These are phyloP conservation scores for Rhamphomyia laevipes DNA, from an alignment of 2,888 invertebrate species.

Conservation along the genomic window DNA sequence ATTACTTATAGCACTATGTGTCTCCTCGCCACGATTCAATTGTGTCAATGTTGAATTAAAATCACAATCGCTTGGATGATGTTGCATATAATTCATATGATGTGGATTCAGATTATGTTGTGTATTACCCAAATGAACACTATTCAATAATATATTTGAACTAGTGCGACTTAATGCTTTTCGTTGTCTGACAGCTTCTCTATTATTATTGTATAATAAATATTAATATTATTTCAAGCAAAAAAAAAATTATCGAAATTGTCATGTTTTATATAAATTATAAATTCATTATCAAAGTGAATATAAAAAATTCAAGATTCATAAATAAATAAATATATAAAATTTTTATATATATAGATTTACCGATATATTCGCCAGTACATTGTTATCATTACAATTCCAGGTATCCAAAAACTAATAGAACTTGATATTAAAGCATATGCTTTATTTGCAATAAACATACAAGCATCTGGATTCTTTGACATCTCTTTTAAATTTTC, in stretches of 20 bases:
- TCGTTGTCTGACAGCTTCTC: slow-evolving; percentile 71
- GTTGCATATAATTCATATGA: slow-evolving; percentile 41
- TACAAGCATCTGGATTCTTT: slow-evolving; percentile 62
- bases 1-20: slow-evolving; percentile 38
- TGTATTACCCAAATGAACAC: slow-evolving; percentile 69
- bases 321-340: not conserved
- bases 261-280: not conserved
- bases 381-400: slow-evolving; percentile 84
- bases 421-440: slow-evolving; percentile 83
- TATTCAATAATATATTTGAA: slow-evolving; percentile 72
- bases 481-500: slow-evolving; percentile 49
- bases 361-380: slow-evolving; percentile 66
- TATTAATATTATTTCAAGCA: no score
- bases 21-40: slow-evolving; percentile 25
- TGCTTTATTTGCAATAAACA: slow-evolving; percentile 73
- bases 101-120: slow-evolving; percentile 55
- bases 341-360: slow-evolving; percentile 15
- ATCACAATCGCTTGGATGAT: slow-evolving; percentile 48
- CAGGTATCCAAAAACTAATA: slow-evolving; percentile 88
- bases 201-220: no score
- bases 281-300: not conserved
- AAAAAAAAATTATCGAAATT: no score
- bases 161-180: slow-evolving; percentile 76
- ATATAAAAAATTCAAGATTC: not conserved
- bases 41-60: slow-evolving; percentile 33